Evolutionary conservation across 2,888 invertebrate genomes (phyloP), one percentile per base, ranked within the genome.

Genomic region (Metacarcinus magister): DNA sequence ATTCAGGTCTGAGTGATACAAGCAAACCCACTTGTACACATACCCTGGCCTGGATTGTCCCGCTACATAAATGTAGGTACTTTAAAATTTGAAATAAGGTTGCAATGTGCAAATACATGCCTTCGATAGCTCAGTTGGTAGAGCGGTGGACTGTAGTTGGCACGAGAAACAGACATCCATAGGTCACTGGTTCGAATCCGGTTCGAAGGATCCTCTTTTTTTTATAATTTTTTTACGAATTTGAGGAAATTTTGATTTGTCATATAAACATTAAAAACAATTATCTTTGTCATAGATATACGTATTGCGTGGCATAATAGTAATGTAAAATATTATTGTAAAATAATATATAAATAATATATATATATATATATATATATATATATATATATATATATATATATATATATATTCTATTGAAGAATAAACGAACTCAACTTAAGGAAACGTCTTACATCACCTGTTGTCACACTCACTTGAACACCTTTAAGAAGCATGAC

Each of bases 81-180:
- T n/a, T n/a, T n/a, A n/a, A n/a, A n/a, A n/a, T n/a, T n/a, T n/a
- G n/a, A n/a, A n/a, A n/a, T n/a, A n/a, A n/a, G n/a, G n/a, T n/a
- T n/a, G n/a, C n/a, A n/a, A n/a, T n/a, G n/a, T n/a, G n/a, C n/a
- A n/a, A n/a, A n/a, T n/a, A n/a, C 23, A 23, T 16, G 28, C 97
- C 96, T 97, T 97, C 97, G 97, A 97, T 96, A 97, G 97, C 97
- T 97, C 97, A 97, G 96, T 97, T 96, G 97, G 97, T 97, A 97
- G 97, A 97, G 96, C 96, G 96, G 96, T 97, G 97, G 97, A 97
- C 97, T 97, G 97, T 97, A 97, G 97, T 97, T 92, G 95, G 67
- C 60, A 7, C 16, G 19, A 1, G 19, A 2, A 94, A 39, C 54
- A 94, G 54, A 54, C 32, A 94, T 94, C 94, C 87, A 96, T 96